Base-by-base conservation (phyloP, 1,140 invertebrate species). In the Ostrea denselamellosa region DNA sequence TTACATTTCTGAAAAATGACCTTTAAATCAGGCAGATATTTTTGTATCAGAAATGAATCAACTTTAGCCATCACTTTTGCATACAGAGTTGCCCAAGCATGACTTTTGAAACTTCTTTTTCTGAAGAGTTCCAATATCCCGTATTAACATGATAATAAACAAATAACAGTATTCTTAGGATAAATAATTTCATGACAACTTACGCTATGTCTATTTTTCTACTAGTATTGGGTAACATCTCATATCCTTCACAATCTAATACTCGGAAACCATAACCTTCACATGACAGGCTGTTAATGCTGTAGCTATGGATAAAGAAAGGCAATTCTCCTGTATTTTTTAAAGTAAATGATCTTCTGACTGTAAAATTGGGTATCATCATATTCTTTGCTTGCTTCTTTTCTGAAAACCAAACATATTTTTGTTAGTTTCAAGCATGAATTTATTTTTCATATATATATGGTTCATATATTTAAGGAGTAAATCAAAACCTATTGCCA, bases 191-290 rank as follows among this genome's bases (percentile, higher is more conserved):
- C 5, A 7, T 7, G 17, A 62, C 17, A 65, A 93, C 93, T 93
- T 94, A 96, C 86, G 97, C 97, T 90, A 99, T 97, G 92, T 99
- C 97, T 52, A 99, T 96, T 93, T 97, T 97, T 91, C 96, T 96
- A n/a, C 97, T 97, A 12, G 96, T 96, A 94, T 99, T 98, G 19
- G 98, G 97, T 86, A 95, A 95, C 58, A 99, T 95, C 65, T 96
- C 95, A 93, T 99, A 98, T 12, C 97, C 96, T 44, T 96, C 95
- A 95, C 98, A 99, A 91, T 98, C 97, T 28, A 98, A 94, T 25
- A 98, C 96, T 93, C 96, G 96, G 93, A 98, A 99, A 12, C 98
- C 98, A 93, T 97, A 98, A 5, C 97, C 98, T 95, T 97, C 97
- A 93, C 98, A 99, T 0, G 95, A 93, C 51, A 96, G 95, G 53